Evolutionary conservation across 1,140 invertebrate genomes (phyloP), one percentile per base, ranked within the genome.

Genomic region (Drosophila pachea): DNA sequence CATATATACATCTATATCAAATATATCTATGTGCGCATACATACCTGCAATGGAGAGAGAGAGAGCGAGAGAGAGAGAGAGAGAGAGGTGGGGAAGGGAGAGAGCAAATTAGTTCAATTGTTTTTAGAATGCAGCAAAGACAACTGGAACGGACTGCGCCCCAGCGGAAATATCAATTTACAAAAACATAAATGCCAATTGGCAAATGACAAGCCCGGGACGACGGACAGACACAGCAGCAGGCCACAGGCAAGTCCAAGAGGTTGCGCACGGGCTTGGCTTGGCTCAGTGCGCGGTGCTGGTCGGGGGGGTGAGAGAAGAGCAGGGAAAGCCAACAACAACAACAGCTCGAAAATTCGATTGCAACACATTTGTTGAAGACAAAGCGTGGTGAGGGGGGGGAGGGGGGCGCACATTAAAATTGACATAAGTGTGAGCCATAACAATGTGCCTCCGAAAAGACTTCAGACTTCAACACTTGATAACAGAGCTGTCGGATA

Each of bases 81-180:
- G 32, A 68, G n/a, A n/a, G n/a, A n/a, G n/a, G n/a, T n/a, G n/a
- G n/a, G n/a, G n/a, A n/a, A n/a, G n/a, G n/a, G 22, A 62, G 42
- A 29, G 47, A 66, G 33, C 35, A 76, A 73, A 74, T 76, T 70
- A 74, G 61, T 70, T 61, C 48, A 76, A 65, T 69, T 76, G 61
- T 62, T 54, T 68, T 43, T 40, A 38, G 47, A 68, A 53, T 74
- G 53, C 64, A 63, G 42, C 12, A 32, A 52, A 35, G 22, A 4
- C 12, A 40, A n/a, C 22, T 52, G 7, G 35, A 22, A 22, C 22
- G 22, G 36, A 65, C 67, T 73, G 48, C 67, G 50, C 68, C 60
- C 67, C 12, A 60, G 72, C 72, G 74, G 74, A 76, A 76, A 72
- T 76, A 74, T 74, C 72, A 76, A 76, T 76, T 76, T 74, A 76